Evolutionary conservation across 2,797 vertebrate genomes (phyloP).

Genomic region (Helicolenus hilgendorfi): DNA sequence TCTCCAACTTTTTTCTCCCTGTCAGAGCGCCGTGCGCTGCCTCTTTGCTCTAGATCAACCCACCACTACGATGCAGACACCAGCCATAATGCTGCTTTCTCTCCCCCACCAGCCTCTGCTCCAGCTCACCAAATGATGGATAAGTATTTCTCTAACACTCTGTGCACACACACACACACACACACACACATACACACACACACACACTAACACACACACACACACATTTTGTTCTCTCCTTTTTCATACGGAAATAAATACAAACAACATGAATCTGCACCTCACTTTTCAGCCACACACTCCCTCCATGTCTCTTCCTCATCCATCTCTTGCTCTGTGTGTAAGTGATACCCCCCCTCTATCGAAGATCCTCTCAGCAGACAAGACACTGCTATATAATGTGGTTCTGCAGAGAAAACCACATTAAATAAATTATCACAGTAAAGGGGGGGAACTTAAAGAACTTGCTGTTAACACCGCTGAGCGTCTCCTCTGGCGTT

Average conservation of each 20-base stretch:
- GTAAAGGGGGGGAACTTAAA: slow-evolving; percentile 20
- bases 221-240: slow-evolving; percentile 7
- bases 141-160: slow-evolving; percentile 57
- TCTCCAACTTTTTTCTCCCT: slow-evolving; percentile 83
- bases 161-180: not conserved
- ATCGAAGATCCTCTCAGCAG: slow-evolving; percentile 42
- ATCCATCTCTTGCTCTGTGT: slow-evolving; percentile 39
- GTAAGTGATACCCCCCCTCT: slow-evolving; percentile 50
- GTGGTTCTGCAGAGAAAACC: slow-evolving; percentile 17
- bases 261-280: slow-evolving; percentile 45
- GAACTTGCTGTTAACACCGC: slow-evolving; percentile 56
- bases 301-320: slow-evolving; percentile 42
- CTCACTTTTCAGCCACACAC: slow-evolving; percentile 41
- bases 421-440: slow-evolving; percentile 54
- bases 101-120: slow-evolving; percentile 24
- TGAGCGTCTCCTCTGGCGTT: slow-evolving; percentile 52
- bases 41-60: slow-evolving; percentile 70
- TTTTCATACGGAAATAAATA: slow-evolving; percentile 51
- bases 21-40: slow-evolving; percentile 47
- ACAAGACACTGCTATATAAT: slow-evolving; percentile 10
- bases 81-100: slow-evolving; percentile 44
- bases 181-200: not conserved
- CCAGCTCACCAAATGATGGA: slow-evolving; percentile 58
- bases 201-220: too few relatives aligned
- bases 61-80: slow-evolving; percentile 43